Percentiles rank a stretch among this genome's conserved stretches.
Conservation (phyloP, 2,797 vertebrate genomes). For the Hoplostethus mediterraneus region DNA sequence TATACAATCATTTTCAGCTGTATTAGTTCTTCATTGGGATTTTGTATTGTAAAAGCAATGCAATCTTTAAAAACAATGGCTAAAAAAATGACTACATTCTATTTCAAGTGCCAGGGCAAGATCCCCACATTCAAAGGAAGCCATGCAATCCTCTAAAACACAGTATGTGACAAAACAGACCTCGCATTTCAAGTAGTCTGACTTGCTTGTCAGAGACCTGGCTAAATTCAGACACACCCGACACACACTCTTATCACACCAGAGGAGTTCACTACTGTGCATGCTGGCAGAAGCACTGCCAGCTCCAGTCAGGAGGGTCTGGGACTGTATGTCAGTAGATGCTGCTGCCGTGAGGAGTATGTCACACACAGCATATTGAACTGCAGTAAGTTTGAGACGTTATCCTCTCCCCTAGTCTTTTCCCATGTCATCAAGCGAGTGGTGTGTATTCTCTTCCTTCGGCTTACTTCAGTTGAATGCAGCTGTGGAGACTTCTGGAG, state of each 20-base stretch:
- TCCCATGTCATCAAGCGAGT: constrained; percentile 7
- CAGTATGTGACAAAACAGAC: constrained; percentile 4
- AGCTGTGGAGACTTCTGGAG: neutral
- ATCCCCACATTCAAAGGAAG: constrained; percentile 32
- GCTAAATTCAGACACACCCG: constrained; percentile 49
- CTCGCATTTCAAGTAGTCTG: constrained; percentile 24
- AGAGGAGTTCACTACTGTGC: neutral
- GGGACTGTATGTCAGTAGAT: constrained; percentile 28
- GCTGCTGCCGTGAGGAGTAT: constrained; percentile 12
- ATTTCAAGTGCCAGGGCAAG: constrained; percentile 1
- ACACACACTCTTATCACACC: constrained; percentile 35
- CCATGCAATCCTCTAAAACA: neutral
- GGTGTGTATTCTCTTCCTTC: constrained; percentile 13
- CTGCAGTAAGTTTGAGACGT: constrained; percentile 4
- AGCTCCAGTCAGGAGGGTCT: constrained; percentile 13
- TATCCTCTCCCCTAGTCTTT: constrained; percentile 6
- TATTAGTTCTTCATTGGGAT: neutral
- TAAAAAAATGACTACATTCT: constrained; percentile 1
- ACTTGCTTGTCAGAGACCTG: constrained; percentile 40
- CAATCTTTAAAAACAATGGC: neutral
- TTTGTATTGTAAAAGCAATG: neutral
- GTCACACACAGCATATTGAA: constrained; percentile 14
- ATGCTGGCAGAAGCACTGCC: constrained; percentile 41
- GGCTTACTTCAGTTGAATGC: neutral
- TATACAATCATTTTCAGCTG: too few species aligned